Base-by-base conservation (phyloP, 92 coral and sea anemone genomes). In the Micromussa lordhowensis region DNA sequence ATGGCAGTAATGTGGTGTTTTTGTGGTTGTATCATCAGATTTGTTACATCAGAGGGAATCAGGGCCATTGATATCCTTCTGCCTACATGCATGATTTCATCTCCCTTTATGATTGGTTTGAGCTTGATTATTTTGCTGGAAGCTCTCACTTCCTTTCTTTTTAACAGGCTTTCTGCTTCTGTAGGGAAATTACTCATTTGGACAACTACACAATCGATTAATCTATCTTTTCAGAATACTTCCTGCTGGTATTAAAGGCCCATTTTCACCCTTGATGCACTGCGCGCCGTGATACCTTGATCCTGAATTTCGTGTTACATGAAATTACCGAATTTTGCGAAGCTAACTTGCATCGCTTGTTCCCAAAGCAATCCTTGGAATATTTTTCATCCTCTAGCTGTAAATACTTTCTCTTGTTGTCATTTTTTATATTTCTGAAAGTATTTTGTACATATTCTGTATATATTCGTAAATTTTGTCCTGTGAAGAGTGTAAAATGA, bases 11-110 rank as follows among this genome's bases (percentile, higher is more conserved):
- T 66, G 36, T 59, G 87, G 35, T 90, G 87, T 3, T 80, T 15
- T 21, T 84, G 70, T 44, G 89, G 94, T 8, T 88, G 22, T 26
- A 82, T 91, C 81, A 91, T 83, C 16, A 88, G 91, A 29, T 91
- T 84, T 72, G 32, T 87, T 0, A 91, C 93, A n/a, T 89, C 90
- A 68, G 86, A 21, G 30, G 95, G 66, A 26, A 89, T 82, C 30
- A 91, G 91, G 1, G 93, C 94, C 77, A 59, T n/a, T 4, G 79
- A 86, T 1, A 76, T 85, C 83, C 86, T 80, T 22, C 89, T 81
- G 18, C 89, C 92, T 51, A 90, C 84, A 31, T 40, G 40, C 84
- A 68, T 49, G 31, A 78, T 79, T 51, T 48, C 92, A 59, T 87
- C 83, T 17, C n/a, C 40, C 49, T 17, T 86, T 49, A 89, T 68